phyloP scores from a whole-genome alignment of 2,797 vertebrate species.

The Gambelia wislizenii region DNA sequence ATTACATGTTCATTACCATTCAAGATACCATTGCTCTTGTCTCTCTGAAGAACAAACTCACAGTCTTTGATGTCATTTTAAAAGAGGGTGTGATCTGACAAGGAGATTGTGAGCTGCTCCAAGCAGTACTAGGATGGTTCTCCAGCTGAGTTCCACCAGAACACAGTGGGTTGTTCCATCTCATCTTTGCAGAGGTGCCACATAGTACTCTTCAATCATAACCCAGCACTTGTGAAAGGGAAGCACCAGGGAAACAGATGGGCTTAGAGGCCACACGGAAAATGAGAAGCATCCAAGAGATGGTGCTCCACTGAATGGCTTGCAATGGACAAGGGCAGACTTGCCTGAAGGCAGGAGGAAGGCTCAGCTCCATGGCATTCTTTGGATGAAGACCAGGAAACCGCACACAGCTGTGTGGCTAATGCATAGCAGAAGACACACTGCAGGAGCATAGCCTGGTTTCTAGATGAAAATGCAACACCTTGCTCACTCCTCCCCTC shows the following conservation, averaged over 20 bases:
- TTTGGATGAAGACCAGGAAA: background rate
- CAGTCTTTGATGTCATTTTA: background rate
- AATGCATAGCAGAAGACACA: rapidly evolving
- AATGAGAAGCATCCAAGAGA: background rate
- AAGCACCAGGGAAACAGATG: background rate
- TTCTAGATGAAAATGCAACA: too few species aligned
- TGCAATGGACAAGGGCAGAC: background rate
- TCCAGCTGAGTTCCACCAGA: too few species aligned
- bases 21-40: background rate
- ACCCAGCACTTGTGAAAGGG: background rate
- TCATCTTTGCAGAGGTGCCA: background rate
- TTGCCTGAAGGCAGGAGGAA: background rate
- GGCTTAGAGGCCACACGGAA: background rate
- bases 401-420: background rate
- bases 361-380: background rate
- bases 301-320: too few species aligned
- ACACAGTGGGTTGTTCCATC: too few species aligned
- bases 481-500: too few species aligned
- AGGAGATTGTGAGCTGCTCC: background rate
- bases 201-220: too few species aligned
- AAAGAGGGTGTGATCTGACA: background rate
- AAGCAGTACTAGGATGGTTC: too few species aligned
- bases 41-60: background rate
- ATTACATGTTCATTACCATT: too few species aligned
- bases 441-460: background rate